Conservation (phyloP, 2,888 invertebrate species). For the Monopis laevigella region DNA sequence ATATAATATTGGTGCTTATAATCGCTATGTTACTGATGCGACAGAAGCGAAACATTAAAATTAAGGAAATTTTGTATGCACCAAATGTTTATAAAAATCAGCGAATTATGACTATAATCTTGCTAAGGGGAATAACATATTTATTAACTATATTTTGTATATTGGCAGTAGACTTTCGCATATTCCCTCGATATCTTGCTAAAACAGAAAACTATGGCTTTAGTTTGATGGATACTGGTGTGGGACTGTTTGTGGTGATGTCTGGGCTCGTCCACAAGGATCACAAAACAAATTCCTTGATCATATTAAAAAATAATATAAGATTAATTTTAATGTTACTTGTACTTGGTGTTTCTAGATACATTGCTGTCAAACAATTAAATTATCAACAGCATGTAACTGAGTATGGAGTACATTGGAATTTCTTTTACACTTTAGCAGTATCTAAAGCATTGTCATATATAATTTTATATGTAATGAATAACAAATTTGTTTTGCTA, state of each 20-base stretch:
- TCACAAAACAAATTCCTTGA: constrained; percentile 27
- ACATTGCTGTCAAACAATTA: constrained; percentile 66
- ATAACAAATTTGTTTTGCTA: constrained; percentile 56
- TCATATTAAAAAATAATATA: constrained; percentile 39
- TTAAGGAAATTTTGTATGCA: constrained; percentile 1
- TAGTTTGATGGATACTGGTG: constrained; percentile 95
- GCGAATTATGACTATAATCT: constrained; percentile 64
- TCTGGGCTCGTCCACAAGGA: constrained; percentile 78
- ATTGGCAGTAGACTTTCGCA: constrained; percentile 91
- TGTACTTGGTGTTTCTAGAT: constrained; percentile 71
- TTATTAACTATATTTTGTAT: constrained; percentile 83
- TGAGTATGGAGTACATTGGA: constrained; percentile 98
- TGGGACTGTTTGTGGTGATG: constrained; percentile 85
- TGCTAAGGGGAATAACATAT: constrained; percentile 75
- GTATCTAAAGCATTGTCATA: constrained; percentile 79
- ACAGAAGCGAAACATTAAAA: neutral
- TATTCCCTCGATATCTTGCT: constrained; percentile 85
- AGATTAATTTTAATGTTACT: constrained; percentile 45
- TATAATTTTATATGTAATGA: constrained; percentile 63
- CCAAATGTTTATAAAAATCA: constrained; percentile 26
- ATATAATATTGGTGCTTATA: constrained; percentile 27
- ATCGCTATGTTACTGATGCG: neutral
- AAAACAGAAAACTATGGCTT: constrained; percentile 90
- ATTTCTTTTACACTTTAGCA: constrained; percentile 96
- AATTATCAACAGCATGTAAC: constrained; percentile 89